Evolutionary conservation across 2,797 vertebrate genomes (phyloP).

Genomic region (Hydrophis major): DNA sequence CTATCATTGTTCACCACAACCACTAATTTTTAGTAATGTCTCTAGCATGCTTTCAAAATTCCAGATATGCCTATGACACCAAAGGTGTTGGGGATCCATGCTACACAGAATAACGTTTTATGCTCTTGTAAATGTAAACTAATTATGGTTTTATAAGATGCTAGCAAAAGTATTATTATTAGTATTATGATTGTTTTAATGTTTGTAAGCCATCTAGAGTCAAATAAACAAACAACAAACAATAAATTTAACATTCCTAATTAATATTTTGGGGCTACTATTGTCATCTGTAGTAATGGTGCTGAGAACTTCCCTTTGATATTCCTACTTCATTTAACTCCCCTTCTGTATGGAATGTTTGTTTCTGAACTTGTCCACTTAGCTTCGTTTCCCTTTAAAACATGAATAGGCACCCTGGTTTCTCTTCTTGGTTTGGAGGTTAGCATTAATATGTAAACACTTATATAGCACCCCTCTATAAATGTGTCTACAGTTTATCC

Average conservation of each 20-base stretch:
- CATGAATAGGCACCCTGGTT: not conserved
- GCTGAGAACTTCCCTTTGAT: not conserved
- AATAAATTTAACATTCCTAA: not conserved
- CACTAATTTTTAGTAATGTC: not conserved
- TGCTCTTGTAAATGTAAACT: not conserved
- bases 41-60: not conserved
- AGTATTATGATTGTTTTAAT: not conserved
- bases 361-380: not conserved
- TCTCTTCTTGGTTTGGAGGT: not conserved
- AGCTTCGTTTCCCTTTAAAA: not conserved
- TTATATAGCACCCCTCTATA: no score
- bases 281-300: not conserved
- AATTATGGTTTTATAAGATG: not conserved
- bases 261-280: not conserved
- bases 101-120: not conserved
- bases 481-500: not conserved
- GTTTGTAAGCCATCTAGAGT: not conserved
- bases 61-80: not conserved
- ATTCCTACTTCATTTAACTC: not conserved
- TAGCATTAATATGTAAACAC: not conserved
- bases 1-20: not conserved
- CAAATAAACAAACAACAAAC: not conserved
- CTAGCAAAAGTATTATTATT: not conserved
- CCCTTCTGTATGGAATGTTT: not conserved
- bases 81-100: not conserved